A percentile compares a stretch with the other conserved stretches of the same genome.
These are phyloP conservation scores for Benthosema pterotum DNA, from an alignment of 2,797 vertebrate species.

Conservation along the genomic window DNA sequence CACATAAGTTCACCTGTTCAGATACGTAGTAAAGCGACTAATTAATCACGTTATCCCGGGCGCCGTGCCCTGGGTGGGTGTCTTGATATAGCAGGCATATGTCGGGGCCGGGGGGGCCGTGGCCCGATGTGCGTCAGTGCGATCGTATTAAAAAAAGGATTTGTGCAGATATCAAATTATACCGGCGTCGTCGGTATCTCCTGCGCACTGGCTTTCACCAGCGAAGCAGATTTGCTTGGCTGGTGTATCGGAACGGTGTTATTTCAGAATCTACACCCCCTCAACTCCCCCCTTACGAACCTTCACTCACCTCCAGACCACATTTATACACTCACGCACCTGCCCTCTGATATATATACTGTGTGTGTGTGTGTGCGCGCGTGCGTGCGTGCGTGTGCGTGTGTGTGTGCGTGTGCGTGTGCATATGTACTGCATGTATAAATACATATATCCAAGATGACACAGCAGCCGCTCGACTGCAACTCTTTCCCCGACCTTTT, in stretches of 20 bases:
- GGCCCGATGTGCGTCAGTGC: slow-evolving; percentile 39
- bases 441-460: slow-evolving; percentile 18
- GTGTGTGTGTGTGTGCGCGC: too few species aligned
- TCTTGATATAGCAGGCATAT: slow-evolving; percentile 51
- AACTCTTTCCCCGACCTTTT: too few species aligned
- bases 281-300: background rate
- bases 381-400: too few species aligned
- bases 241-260: slow-evolving; percentile 46
- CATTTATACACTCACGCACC: background rate
- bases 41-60: slow-evolving; percentile 65
- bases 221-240: slow-evolving; percentile 52
- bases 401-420: too few species aligned
- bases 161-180: slow-evolving; percentile 65
- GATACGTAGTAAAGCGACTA: slow-evolving; percentile 48
- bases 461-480: slow-evolving; percentile 1
- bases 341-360: slow-evolving; percentile 16
- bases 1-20: slow-evolving; percentile 25
- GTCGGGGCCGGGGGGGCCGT: slow-evolving; percentile 4
- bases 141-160: slow-evolving; percentile 46
- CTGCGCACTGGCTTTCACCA: slow-evolving; percentile 32
- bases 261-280: slow-evolving; percentile 52
- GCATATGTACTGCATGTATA: too few species aligned
- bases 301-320: background rate
- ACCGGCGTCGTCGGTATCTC: slow-evolving; percentile 46
- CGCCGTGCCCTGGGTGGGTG: slow-evolving; percentile 37